Conservation (phyloP, 2,888 invertebrate genomes). For the Lampropteryx suffumata region DNA sequence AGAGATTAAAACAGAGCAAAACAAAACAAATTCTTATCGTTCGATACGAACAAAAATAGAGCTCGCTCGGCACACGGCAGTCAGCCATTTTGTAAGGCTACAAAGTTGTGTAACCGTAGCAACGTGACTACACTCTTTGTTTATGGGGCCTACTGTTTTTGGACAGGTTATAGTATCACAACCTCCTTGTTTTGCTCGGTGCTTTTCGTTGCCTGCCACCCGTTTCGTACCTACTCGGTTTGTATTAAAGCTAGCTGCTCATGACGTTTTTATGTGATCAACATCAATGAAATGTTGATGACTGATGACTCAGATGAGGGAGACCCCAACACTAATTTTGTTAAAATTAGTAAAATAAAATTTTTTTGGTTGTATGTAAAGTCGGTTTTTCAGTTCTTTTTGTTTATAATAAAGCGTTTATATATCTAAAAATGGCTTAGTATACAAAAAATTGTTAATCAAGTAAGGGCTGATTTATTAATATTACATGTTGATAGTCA, state of each 20-base stretch:
- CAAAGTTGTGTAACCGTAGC: slow-evolving; percentile 34
- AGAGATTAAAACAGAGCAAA: slow-evolving; percentile 32
- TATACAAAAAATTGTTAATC: too few relatives aligned
- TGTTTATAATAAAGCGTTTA: too few relatives aligned
- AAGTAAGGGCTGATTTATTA: too few relatives aligned
- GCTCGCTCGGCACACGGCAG: slow-evolving; percentile 3
- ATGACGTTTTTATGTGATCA: slow-evolving; percentile 26
- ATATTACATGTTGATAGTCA: too few relatives aligned
- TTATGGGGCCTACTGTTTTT: slow-evolving; percentile 43
- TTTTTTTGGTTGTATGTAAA: too few relatives aligned
- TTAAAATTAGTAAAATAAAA: too few relatives aligned
- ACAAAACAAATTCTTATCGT: slow-evolving; percentile 47
- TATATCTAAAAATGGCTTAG: too few relatives aligned
- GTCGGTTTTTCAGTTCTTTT: too few relatives aligned
- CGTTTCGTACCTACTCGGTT: slow-evolving; percentile 48
- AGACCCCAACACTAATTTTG: too few relatives aligned
- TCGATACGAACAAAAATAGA: slow-evolving; percentile 43
- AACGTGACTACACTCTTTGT: slow-evolving; percentile 55
- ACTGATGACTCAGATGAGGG: too few relatives aligned
- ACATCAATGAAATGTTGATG: slow-evolving; percentile 1
- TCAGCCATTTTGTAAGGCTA: slow-evolving; percentile 31
- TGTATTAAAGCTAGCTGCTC: slow-evolving; percentile 49
- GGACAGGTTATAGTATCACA: slow-evolving; percentile 54
- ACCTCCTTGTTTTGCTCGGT: slow-evolving; percentile 74
- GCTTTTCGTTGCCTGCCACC: slow-evolving; percentile 51